Conservation (phyloP, 2,797 vertebrate species). For the Erpetoichthys calabaricus region DNA sequence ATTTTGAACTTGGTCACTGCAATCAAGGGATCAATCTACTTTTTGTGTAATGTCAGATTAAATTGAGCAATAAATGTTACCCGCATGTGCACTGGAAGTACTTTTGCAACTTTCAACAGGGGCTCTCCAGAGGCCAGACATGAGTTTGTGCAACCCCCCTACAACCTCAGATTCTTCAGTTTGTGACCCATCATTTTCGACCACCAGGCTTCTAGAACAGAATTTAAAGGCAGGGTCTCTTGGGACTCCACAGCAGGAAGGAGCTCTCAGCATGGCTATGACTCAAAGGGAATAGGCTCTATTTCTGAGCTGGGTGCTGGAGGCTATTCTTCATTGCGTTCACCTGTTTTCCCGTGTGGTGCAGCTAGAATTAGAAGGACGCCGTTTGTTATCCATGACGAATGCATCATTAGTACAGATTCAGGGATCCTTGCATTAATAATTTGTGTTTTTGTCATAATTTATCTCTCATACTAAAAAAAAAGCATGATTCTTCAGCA, state of each 20-base stretch:
- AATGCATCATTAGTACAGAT: no score
- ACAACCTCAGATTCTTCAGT: no score
- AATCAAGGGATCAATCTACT: no score
- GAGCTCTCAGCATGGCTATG: slow-evolving; percentile 24
- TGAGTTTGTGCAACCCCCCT: no score
- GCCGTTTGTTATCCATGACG: slow-evolving; percentile 3
- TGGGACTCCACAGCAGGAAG: background rate
- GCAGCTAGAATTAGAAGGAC: slow-evolving; percentile 39
- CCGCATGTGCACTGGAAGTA: slow-evolving; percentile 41
- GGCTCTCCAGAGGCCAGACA: no score
- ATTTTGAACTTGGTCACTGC: no score
- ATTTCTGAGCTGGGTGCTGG: slow-evolving; percentile 34
- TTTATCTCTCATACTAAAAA: no score
- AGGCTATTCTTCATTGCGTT: slow-evolving; percentile 56
- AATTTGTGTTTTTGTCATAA: no score
- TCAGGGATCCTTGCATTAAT: no score
- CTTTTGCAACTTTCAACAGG: slow-evolving; percentile 25
- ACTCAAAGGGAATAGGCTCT: slow-evolving; percentile 48
- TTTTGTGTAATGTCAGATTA: no score
- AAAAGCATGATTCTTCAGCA: no score
- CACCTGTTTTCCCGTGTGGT: slow-evolving; percentile 58
- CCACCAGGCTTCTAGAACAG: slow-evolving; percentile 1
- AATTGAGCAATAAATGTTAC: slow-evolving; percentile 23
- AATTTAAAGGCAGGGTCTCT: slow-evolving; percentile 9
- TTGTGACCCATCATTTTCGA: background rate